These are phyloP conservation scores for Nycticorax nycticorax DNA, from an alignment of 2,113 vertebrate species.

Conservation along the genomic window DNA sequence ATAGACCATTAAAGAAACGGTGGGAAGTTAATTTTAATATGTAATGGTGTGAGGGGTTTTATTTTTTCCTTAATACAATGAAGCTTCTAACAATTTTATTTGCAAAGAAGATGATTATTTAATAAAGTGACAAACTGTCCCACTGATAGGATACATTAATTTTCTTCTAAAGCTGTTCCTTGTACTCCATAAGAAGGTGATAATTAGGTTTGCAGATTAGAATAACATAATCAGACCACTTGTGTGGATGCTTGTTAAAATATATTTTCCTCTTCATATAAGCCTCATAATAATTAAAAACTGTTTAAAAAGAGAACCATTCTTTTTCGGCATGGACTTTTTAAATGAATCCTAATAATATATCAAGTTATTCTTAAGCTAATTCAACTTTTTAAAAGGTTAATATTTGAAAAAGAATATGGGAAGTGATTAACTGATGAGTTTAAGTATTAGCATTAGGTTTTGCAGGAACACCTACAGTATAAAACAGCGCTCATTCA, in stretches of 20 bases:
- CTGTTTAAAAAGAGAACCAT: slow-evolving; percentile 64
- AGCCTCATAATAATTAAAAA: slow-evolving; percentile 76
- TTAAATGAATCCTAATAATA: slow-evolving; percentile 53
- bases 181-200: slow-evolving; percentile 88
- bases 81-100: slow-evolving; percentile 76
- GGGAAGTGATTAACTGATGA: slow-evolving; percentile 70
- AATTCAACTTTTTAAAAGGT: slow-evolving; percentile 61
- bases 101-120: slow-evolving; percentile 77
- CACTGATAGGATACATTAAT: slow-evolving; percentile 94
- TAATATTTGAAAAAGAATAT: slow-evolving; percentile 70
- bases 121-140: slow-evolving; percentile 93
- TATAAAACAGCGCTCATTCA: slow-evolving; percentile 72
- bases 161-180: slow-evolving; percentile 89
- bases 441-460: slow-evolving; percentile 64
- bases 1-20: slow-evolving; percentile 69
- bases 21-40: slow-evolving; percentile 76
- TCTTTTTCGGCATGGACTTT: slow-evolving; percentile 56
- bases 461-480: slow-evolving; percentile 65
- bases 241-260: slow-evolving; percentile 86
- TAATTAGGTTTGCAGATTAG: slow-evolving; percentile 98
- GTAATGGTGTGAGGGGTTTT: slow-evolving; percentile 37
- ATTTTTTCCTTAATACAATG: slow-evolving; percentile 71
- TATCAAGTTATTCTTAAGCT: slow-evolving; percentile 61
- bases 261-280: slow-evolving; percentile 78
- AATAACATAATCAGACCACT: slow-evolving; percentile 89